A percentile compares a stretch with the other conserved stretches of the same genome.
phyloP scores from a whole-genome alignment of 2,797 vertebrate genomes.

The Benthosema pterotum region DNA sequence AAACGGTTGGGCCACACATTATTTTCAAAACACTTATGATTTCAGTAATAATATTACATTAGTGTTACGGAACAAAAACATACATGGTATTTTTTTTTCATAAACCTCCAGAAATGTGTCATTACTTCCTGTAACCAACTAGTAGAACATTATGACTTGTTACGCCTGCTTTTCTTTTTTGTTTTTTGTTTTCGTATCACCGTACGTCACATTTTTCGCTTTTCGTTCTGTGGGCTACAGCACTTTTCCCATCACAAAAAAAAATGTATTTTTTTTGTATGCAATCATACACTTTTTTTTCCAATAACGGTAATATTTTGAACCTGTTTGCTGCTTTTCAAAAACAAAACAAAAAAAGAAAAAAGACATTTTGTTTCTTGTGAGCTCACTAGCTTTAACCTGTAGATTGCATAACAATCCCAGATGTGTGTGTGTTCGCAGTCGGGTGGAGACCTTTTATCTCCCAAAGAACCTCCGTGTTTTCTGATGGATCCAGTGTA shows the following conservation, averaged over 20 bases:
- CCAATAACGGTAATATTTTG: slow-evolving; percentile 7
- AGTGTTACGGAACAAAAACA: neutral
- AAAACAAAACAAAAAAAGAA: slow-evolving; percentile 8
- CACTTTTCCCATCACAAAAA: slow-evolving; percentile 30
- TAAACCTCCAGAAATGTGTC: too few species aligned
- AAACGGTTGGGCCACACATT: too few species aligned
- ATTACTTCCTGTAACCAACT: slow-evolving; percentile 1
- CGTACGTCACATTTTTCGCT: slow-evolving; percentile 11
- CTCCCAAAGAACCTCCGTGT: too few species aligned
- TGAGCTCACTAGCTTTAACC: slow-evolving; percentile 15
- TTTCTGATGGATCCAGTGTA: too few species aligned
- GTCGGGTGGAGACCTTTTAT: too few species aligned
- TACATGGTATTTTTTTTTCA: too few species aligned
- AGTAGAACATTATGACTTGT: slow-evolving; percentile 1
- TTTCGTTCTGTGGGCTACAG: slow-evolving; percentile 19
- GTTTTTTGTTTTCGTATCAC: slow-evolving; percentile 1
- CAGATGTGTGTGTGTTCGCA: neutral
- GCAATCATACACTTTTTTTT: slow-evolving; percentile 22
- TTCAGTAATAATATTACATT: neutral
- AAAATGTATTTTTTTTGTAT: slow-evolving; percentile 39
- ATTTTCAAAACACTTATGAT: too few species aligned
- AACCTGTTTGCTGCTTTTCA: slow-evolving; percentile 40
- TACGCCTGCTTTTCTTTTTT: neutral
- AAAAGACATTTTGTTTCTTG: slow-evolving; percentile 1
- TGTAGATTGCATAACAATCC: slow-evolving; percentile 10